These are phyloP conservation scores for Formica aserva DNA, from an alignment of 2,888 invertebrate genomes.

Conservation along the genomic window DNA sequence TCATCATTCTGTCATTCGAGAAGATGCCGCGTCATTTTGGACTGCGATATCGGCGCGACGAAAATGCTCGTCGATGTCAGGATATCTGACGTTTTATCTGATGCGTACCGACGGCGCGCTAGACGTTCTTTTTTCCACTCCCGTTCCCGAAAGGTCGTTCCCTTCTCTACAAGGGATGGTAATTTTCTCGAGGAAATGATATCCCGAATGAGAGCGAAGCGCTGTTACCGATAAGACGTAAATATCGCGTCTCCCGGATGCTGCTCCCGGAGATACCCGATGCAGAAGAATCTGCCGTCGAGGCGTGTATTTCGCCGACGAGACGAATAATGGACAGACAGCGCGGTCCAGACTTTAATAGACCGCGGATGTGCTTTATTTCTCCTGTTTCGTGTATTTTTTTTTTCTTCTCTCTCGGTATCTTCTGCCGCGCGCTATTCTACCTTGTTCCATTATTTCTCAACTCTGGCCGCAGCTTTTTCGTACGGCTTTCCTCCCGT, in stretches of 20 bases:
- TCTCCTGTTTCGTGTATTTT: constrained; percentile 41
- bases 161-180: constrained; percentile 69
- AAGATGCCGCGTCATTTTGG: constrained; percentile 46
- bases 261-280: constrained; percentile 16
- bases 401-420: constrained; percentile 23
- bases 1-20: constrained; percentile 15
- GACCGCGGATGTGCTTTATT: constrained; percentile 71
- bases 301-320: constrained; percentile 49
- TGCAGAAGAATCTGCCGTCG: constrained; percentile 40
- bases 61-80: constrained; percentile 40
- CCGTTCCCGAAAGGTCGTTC: constrained; percentile 63
- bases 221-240: constrained; percentile 64
- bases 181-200: constrained; percentile 76
- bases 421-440: constrained; percentile 20
- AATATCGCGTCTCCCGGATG: constrained; percentile 49
- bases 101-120: constrained; percentile 27
- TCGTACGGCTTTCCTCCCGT: constrained; percentile 53
- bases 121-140: not conserved
- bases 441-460: constrained; percentile 57
- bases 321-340: constrained; percentile 73
- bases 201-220: constrained; percentile 65
- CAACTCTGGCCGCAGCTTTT: constrained; percentile 50
- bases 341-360: constrained; percentile 71
- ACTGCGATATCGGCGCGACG: constrained; percentile 41
- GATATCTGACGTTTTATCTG: constrained; percentile 52